A percentile compares a stretch with the other conserved stretches of the same genome.
Conservation (phyloP, 2,888 invertebrate species). For the Trichopoda pennipes region DNA sequence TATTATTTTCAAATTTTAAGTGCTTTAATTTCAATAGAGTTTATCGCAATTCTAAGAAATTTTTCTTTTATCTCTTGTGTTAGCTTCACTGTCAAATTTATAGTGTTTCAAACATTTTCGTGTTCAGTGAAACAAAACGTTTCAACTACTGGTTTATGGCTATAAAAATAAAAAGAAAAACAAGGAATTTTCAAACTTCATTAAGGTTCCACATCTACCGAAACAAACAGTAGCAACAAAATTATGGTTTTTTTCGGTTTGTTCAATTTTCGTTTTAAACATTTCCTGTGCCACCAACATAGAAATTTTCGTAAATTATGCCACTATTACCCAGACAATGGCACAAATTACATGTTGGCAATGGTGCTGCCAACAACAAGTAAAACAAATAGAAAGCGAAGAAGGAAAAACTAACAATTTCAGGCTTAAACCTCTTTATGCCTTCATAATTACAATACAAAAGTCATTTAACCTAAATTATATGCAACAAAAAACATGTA, state of each 20-base stretch:
- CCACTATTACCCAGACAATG: constrained; percentile 68
- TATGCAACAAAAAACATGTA: constrained; percentile 46
- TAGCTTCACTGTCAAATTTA: constrained; percentile 18
- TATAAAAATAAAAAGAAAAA: constrained; percentile 26
- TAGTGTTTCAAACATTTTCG: constrained; percentile 7
- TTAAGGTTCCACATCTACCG: constrained; percentile 45
- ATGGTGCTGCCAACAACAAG: constrained; percentile 65
- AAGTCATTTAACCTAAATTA: constrained; percentile 68
- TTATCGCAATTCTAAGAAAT: too few relatives aligned
- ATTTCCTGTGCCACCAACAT: constrained; percentile 65
- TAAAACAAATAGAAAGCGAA: constrained; percentile 20
- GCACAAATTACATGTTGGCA: constrained; percentile 69
- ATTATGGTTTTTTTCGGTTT: constrained; percentile 21
- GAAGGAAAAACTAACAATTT: constrained; percentile 26
- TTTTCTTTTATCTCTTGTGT: neutral
- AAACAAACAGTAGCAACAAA: constrained; percentile 1
- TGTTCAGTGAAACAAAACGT: constrained; percentile 57
- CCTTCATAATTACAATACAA: constrained; percentile 65
- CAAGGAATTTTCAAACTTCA: constrained; percentile 52
- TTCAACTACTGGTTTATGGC: constrained; percentile 50
- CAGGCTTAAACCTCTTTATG: constrained; percentile 61
- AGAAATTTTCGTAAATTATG: constrained; percentile 67
- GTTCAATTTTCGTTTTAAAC: constrained; percentile 16
- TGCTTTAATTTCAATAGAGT: too few relatives aligned
- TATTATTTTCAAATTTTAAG: too few relatives aligned